These are phyloP conservation scores for Drosophila rubida DNA, from an alignment of 2,888 invertebrate species.

Conservation along the genomic window DNA sequence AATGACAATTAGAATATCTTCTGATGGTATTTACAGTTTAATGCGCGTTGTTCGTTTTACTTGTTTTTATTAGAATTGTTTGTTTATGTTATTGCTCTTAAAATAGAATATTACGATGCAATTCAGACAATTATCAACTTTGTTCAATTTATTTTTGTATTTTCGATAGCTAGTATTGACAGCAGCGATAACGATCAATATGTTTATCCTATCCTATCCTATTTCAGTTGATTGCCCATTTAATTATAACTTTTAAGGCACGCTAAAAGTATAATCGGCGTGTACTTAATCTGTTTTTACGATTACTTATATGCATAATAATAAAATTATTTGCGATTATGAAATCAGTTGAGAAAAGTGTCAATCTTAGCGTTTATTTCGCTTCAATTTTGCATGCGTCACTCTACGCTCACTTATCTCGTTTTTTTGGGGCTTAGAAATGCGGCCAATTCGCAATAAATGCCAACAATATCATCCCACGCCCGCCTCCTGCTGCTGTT, in stretches of 20 bases:
- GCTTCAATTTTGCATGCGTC: slow-evolving; percentile 52
- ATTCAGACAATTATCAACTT: too few species aligned
- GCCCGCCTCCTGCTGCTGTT: slow-evolving; percentile 43
- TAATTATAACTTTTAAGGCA: background rate
- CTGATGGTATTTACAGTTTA: too few species aligned
- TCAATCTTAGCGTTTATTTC: slow-evolving; percentile 37
- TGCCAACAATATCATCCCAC: slow-evolving; percentile 41
- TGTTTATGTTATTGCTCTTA: too few species aligned
- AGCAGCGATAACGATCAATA: too few species aligned
- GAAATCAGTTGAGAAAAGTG: slow-evolving; percentile 30
- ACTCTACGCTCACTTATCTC: slow-evolving; percentile 33
- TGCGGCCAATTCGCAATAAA: slow-evolving; percentile 47
- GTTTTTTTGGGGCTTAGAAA: slow-evolving; percentile 41
- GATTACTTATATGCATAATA: background rate
- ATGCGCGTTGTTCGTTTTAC: too few species aligned
- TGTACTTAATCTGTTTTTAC: slow-evolving; percentile 30
- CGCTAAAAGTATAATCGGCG: slow-evolving; percentile 31
- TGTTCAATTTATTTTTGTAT: background rate
- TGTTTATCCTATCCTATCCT: too few species aligned
- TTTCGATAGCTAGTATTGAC: background rate
- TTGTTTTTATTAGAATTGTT: too few species aligned
- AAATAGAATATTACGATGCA: too few species aligned
- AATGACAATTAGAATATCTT: too few species aligned
- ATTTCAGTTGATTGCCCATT: background rate
- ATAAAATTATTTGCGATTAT: slow-evolving; percentile 4